Conservation (phyloP, 2,113 vertebrate genomes). For the Cheilinus undulatus region DNA sequence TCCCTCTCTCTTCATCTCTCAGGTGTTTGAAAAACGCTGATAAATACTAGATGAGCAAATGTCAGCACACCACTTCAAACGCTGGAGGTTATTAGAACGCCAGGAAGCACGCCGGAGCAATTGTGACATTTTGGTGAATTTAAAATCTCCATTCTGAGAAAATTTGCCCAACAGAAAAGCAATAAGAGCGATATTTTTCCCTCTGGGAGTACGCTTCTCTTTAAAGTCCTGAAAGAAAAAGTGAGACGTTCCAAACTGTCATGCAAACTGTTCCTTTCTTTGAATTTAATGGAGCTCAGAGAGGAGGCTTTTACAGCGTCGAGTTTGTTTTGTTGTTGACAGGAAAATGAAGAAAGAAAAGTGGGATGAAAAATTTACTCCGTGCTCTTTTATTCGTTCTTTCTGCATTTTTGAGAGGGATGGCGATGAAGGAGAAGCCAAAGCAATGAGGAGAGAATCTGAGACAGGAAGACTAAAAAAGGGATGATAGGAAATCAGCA, state of each 20-base stretch:
- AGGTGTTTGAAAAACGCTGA: conserved; percentile 63
- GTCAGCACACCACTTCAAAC: conserved; percentile 60
- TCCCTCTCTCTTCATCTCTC: conserved; percentile 36
- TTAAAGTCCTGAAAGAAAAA: conserved; percentile 31
- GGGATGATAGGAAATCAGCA: conserved; percentile 20
- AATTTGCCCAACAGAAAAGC: conserved; percentile 10
- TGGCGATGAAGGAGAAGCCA: not conserved
- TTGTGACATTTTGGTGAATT: conserved; percentile 49
- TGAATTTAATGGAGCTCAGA: conserved; percentile 28
- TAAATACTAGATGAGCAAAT: conserved; percentile 70
- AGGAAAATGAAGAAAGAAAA: conserved; percentile 12
- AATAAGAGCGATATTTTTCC: conserved; percentile 18
- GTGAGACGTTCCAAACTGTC: conserved; percentile 20
- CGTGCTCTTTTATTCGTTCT: conserved; percentile 34
- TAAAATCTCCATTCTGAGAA: conserved; percentile 9
- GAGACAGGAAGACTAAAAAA: conserved; percentile 8
- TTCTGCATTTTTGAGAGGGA: conserved; percentile 19
- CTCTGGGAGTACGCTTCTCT: conserved; percentile 15
- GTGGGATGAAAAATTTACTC: conserved; percentile 26
- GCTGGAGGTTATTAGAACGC: conserved; percentile 29
- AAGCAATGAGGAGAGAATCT: not conserved
- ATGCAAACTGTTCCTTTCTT: conserved; percentile 21
- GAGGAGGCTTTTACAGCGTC: not conserved
- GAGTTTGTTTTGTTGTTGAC: conserved; percentile 41
- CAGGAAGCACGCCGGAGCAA: not conserved